Percentiles rank a stretch among this genome's conserved stretches.
These are phyloP conservation scores for Apostichopus japonicus DNA, from an alignment of 35 echinoderm and acorn worm genomes.

Conservation along the genomic window DNA sequence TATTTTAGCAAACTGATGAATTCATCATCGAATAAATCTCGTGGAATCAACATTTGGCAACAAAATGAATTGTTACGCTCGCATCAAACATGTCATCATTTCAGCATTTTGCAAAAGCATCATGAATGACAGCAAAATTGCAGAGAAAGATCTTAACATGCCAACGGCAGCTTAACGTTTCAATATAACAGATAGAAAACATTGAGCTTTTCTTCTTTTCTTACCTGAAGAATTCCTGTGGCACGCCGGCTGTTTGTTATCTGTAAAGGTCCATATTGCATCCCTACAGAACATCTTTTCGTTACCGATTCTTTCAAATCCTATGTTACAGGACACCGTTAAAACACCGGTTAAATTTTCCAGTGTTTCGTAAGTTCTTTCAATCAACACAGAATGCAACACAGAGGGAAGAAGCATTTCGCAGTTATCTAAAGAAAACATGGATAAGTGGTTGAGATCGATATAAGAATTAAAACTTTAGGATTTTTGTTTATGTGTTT, in stretches of 20 bases:
- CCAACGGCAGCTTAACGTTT: too few species aligned
- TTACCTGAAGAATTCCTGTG: not conserved
- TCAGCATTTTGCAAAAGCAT: too few species aligned
- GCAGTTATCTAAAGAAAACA: not conserved
- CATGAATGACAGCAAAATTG: too few species aligned
- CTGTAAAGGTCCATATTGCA: not conserved
- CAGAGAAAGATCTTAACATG: too few species aligned
- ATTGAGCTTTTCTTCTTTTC: not conserved
- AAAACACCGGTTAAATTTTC: slow-evolving; percentile 18
- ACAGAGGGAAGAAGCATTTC: slow-evolving; percentile 20
- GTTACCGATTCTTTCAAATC: slow-evolving; percentile 13
- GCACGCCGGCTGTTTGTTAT: not conserved
- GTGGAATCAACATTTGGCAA: too few species aligned
- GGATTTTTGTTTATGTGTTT: too few species aligned
- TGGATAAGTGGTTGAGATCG: not conserved
- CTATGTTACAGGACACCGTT: not conserved
- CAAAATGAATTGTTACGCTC: too few species aligned
- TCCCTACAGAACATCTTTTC: not conserved
- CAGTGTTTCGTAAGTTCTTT: not conserved
- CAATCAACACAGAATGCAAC: slow-evolving; percentile 4
- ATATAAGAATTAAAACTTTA: too few species aligned
- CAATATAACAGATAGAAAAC: too few species aligned
- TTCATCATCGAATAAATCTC: too few species aligned
- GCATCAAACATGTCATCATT: not conserved
- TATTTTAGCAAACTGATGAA: too few species aligned